Evolutionary conservation across 2,797 vertebrate species (phyloP), one percentile per base, ranked within the genome.

Genomic region (Xiphorhynchus erythropygius): DNA sequence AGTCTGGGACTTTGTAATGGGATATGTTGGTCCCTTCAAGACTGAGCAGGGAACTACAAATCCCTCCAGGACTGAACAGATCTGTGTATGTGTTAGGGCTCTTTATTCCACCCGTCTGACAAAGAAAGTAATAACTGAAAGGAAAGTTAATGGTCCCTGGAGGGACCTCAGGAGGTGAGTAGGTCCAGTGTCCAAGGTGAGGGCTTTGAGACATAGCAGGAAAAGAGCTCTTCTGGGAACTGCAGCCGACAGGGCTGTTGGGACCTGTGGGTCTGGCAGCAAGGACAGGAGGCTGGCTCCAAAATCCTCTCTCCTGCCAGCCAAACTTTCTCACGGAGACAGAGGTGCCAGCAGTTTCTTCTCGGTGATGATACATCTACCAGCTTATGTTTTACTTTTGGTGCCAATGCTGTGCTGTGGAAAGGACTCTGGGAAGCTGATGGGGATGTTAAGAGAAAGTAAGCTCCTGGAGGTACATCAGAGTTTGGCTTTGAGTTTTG

Each of bases 1-100:
- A 90, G 83, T 96, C 80, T 96, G 93, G 87, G 91, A 93, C 91
- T 94, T 94, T 94, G 94, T 95, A 97, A 96, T 1, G 84, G 91
- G 95, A 95, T 93, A 94, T 57, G 60, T 42, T 80, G 65, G 93
- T 93, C 95, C 94, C 96, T 96, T 97, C 91, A 96, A 93, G 89
- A 75, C 80, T 60, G 85, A 77, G 49, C 37, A 77, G 93, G 93
- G 96, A 97, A 65, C 60, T 91, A 57, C 60, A 90, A 85, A 83
- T 93, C 85, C 94, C 92, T 90, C 91, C 96, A 94, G 81, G 44
- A 82, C 33, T 70, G 80, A 93, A 46, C 63, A 76, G 77, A 44
- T 74, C 85, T 76, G 23, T 37, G 4, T 57, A 53, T 86, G 60
- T 88, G 85, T 60, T 93, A 83, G 30, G 27, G 55, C 64, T 63